phyloP scores from a whole-genome alignment of 1,140 invertebrate species.

The Cydia splendana region DNA sequence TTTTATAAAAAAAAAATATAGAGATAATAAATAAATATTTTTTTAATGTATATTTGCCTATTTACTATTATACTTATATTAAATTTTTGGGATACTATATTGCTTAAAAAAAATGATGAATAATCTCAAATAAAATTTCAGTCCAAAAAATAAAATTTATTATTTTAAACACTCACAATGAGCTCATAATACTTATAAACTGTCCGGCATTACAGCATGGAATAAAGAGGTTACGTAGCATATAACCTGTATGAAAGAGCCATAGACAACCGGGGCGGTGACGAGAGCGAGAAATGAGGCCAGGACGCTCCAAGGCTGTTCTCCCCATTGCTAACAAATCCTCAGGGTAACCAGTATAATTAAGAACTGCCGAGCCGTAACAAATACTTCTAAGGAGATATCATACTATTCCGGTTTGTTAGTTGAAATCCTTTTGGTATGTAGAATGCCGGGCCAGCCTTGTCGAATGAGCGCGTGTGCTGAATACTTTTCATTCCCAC shows the following conservation, averaged over 20 bases:
- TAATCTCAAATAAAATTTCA: too few species aligned
- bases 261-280: conserved; percentile 37
- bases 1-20: too few species aligned
- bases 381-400: not conserved
- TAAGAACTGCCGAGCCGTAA: not conserved
- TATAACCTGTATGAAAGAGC: conserved; percentile 26
- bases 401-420: not conserved
- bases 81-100: too few species aligned
- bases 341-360: not conserved
- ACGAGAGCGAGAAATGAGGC: conserved; percentile 44
- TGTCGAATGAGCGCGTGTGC: conserved; percentile 27
- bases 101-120: too few species aligned
- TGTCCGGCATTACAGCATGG: not conserved
- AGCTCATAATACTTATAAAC: not conserved
- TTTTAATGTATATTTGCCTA: too few species aligned
- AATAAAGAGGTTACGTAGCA: conserved; percentile 7
- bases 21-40: too few species aligned
- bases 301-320: conserved; percentile 36
- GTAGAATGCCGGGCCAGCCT: not conserved
- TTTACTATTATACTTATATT: too few species aligned
- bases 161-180: not conserved
- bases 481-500: conserved; percentile 22
- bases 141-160: too few species aligned
- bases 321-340: not conserved
- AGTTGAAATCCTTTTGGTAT: not conserved